Conservation (phyloP, 2,113 vertebrate species). For the Festucalex cinctus region DNA sequence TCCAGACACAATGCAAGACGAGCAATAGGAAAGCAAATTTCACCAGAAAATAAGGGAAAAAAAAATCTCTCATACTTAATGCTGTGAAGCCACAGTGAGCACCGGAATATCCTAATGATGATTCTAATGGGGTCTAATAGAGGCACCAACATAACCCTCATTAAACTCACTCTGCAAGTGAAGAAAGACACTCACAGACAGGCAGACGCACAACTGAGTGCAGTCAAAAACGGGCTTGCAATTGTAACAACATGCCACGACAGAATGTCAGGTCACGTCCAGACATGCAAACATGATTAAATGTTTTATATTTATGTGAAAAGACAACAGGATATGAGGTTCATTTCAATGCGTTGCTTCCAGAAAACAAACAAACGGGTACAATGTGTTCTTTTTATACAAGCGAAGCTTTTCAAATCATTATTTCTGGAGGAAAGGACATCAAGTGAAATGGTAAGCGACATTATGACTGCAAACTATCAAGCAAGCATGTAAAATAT, state of each 20-base stretch:
- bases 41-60: conserved; percentile 42
- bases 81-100: conserved; percentile 45
- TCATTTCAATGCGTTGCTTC: background rate
- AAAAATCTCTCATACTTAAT: conserved; percentile 50
- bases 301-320: background rate
- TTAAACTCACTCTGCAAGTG: conserved; percentile 60
- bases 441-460: background rate
- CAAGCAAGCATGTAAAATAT: conserved; percentile 9
- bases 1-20: conserved; percentile 64
- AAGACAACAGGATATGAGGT: background rate
- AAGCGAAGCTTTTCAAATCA: background rate
- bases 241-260: background rate
- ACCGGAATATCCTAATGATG: conserved; percentile 72
- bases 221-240: conserved; percentile 5
- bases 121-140: conserved; percentile 77
- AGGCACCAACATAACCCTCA: conserved; percentile 57
- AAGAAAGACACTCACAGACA: conserved; percentile 21
- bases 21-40: conserved; percentile 54
- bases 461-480: background rate
- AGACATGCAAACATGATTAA: background rate
- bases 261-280: background rate
- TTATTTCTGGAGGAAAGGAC: background rate
- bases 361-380: background rate
- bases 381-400: background rate
- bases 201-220: conserved; percentile 1